Evolutionary conservation across 2,113 vertebrate genomes (phyloP), one percentile per base, ranked within the genome.

Genomic region (Vicugna pacos): DNA sequence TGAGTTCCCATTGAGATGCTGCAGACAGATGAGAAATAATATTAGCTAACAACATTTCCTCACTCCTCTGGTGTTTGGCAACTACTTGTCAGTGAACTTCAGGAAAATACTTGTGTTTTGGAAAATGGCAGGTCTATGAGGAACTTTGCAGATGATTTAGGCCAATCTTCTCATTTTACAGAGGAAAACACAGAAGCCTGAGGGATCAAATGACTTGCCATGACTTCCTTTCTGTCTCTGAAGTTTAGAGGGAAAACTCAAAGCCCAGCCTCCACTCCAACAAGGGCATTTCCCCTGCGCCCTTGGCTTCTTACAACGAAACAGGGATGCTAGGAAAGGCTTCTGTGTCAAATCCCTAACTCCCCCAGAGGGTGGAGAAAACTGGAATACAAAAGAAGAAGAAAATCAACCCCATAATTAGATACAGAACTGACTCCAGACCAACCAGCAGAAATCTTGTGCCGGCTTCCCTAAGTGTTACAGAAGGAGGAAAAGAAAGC

Each of bases 321-420:
- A 70, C 75, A 8, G 19, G 64, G 67, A 54, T 0, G 19, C 50
- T 8, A 52, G 58, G 81, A 30, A 92, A 81, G 80, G 80, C 83
- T 93, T 90, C 75, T 38, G 69, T 95, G 86, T 89, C 83, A 96
- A 58, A 88, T 84, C 42, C 64, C 80, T 96, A 97, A 93, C 93
- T 92, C 92, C 80, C 93, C 75, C 92, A 46, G 94, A 91, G 73
- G 82, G 92, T 64, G 70, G 92, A 96, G 80, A 93, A 89, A 87
- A 88, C 72, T 70, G 72, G 42, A 87, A 76, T 52, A 92, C 83
- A 92, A 93, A 97, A 94, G 95, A 91, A 95, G 86, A 91, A 95
- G 86, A 91, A 95, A 97, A 96, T 52, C 83, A 92, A 96, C 93
- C 95, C 97, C 87, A 73, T 98, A 97, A 98, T 98, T 98, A 97